phyloP scores from a whole-genome alignment of 2,797 vertebrate species.

The Syngnathus rostellatus region DNA sequence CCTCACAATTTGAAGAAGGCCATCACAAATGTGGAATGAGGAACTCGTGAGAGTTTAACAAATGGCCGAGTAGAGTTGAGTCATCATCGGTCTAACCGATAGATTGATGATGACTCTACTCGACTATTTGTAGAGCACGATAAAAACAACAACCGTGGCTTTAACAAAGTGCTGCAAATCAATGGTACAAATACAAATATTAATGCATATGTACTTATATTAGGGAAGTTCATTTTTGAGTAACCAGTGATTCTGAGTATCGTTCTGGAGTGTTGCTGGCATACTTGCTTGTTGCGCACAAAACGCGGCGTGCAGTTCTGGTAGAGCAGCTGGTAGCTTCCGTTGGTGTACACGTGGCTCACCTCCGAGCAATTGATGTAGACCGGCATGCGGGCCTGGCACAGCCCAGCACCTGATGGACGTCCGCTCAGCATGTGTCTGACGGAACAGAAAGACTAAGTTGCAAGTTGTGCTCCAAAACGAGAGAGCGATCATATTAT shows the following conservation, averaged over 20 bases:
- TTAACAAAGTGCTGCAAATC: too few species aligned
- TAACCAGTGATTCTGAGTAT: too few species aligned
- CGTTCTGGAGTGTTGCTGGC: neutral
- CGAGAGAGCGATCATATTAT: neutral
- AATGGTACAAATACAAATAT: too few species aligned
- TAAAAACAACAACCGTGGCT: too few species aligned
- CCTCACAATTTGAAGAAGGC: constrained; percentile 29
- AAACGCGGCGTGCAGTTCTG: constrained; percentile 73
- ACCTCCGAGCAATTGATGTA: constrained; percentile 75
- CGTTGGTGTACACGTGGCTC: constrained; percentile 72
- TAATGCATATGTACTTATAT: too few species aligned
- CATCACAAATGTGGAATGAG: neutral
- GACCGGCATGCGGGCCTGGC: constrained; percentile 62
- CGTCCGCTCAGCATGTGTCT: constrained; percentile 37
- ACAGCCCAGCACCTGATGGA: constrained; percentile 40
- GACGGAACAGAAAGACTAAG: neutral
- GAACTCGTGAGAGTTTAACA: neutral
- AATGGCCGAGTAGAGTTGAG: neutral
- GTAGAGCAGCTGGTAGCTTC: constrained; percentile 74
- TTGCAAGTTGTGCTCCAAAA: too few species aligned
- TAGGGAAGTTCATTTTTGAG: too few species aligned
- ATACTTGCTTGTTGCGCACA: constrained; percentile 61
- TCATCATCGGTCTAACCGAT: neutral
- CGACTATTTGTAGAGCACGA: too few species aligned
- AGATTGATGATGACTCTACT: neutral